Evolutionary conservation across 2,797 vertebrate species (phyloP), one percentile per base, ranked within the genome.

Genomic region (Myotis findleyi): DNA sequence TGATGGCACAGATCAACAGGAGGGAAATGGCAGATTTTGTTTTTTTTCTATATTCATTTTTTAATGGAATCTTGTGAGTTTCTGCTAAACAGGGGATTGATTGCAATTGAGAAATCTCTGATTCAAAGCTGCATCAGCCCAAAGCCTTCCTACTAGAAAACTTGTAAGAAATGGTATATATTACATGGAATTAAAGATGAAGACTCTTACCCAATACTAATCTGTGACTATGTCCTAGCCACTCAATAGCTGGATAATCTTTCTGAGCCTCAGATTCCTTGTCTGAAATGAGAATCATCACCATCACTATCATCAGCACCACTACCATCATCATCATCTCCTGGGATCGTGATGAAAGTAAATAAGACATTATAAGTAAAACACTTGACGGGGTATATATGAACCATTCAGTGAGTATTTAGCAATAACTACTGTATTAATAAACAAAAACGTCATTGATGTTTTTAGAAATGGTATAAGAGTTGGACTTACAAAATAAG

Each of bases 401-500:
- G 30, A 30, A 69, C 62, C 27, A 21, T 51, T 66, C 33, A 23
- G 1, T 72, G 36, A 77, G 27, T 25, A 8, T 69, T 77, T 82
- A 20, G 17, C 23, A 68, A 33, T 62, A 47, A 9, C 73, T 71
- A 57, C 8, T 79, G 53, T 30, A 73, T 57, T 73, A 59, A 38
- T 49, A 27, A 83, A 57, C 14, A 81, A 11, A 73, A 41, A 23
- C n/a, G 18, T 36, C 23, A 55, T 7, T 36, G 62, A 55, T 76
- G 25, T 6, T 87, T 71, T 89, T 64, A 81, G 68, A 59, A 87
- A 12, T 82, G 88, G 6, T 13, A 7, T 66, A 25, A 75, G 7
- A 75, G 38, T n/a, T 64, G 49, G 25, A 73, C 38, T 91, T 94
- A n/a, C 18, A 83, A 57, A 69, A 53, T 72, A 93, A 86, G 21